Conservation (phyloP, 2,113 vertebrate species). For the Nannobrachium achirus region DNA sequence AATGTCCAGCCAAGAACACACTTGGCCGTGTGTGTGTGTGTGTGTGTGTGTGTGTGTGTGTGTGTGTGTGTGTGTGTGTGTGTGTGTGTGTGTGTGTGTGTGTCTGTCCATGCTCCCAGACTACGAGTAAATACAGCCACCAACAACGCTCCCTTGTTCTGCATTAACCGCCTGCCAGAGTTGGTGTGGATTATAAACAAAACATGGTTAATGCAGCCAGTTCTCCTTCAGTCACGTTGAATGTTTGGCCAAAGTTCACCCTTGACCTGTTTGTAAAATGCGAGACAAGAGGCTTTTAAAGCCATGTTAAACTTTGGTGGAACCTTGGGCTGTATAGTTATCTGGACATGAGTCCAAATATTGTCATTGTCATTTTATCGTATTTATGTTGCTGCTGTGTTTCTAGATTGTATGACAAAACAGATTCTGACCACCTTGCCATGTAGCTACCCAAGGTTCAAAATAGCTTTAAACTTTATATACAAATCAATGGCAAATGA, state of each 20-base stretch:
- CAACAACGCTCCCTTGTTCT: constrained; percentile 81
- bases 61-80: constrained; percentile 8
- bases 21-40: constrained; percentile 16
- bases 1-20: constrained; percentile 66
- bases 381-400: no score
- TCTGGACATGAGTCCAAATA: no score
- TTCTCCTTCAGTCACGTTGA: constrained; percentile 39
- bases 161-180: constrained; percentile 64
- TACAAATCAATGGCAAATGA: no score
- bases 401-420: no score
- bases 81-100: constrained; percentile 43
- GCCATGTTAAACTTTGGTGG: no score
- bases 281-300: constrained; percentile 12
- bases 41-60: constrained; percentile 13
- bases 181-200: constrained; percentile 76
- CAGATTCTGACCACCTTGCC: no score
- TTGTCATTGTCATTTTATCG: no score
- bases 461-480: no score
- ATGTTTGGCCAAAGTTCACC: constrained; percentile 37
- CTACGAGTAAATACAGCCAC: constrained; percentile 72
- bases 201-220: constrained; percentile 55
- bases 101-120: constrained; percentile 51
- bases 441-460: no score
- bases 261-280: constrained; percentile 38
- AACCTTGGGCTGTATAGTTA: no score